Conservation (phyloP, 2,888 invertebrate species). For the Sphecodes monilicornis region DNA sequence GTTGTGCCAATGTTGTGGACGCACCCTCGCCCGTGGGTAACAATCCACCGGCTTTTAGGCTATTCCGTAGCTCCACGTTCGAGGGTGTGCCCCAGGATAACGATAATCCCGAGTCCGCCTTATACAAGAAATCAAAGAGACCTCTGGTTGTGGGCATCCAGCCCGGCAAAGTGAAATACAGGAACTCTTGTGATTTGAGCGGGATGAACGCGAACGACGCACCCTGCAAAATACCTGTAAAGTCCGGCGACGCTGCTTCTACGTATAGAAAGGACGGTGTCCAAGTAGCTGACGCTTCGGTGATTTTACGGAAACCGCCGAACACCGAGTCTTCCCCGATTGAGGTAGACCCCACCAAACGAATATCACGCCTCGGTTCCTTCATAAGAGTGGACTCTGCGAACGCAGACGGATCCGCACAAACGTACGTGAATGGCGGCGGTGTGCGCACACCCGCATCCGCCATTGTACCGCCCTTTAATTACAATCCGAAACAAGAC, state of each 20-base stretch:
- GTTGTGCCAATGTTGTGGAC: constrained; percentile 57
- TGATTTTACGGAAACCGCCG: constrained; percentile 73
- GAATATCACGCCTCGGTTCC: constrained; percentile 85
- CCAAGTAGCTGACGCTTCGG: constrained; percentile 64
- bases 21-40: constrained; percentile 41
- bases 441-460: constrained; percentile 76
- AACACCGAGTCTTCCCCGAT: constrained; percentile 54
- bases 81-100: constrained; percentile 84
- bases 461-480: constrained; percentile 85
- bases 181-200: constrained; percentile 80
- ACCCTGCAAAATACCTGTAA: constrained; percentile 77
- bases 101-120: constrained; percentile 29
- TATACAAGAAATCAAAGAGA: constrained; percentile 58
- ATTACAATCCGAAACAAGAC: constrained; percentile 83
- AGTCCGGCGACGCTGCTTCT: constrained; percentile 63
- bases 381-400: constrained; percentile 84
- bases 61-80: constrained; percentile 89
- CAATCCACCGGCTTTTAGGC: constrained; percentile 69
- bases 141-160: constrained; percentile 52
- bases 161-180: constrained; percentile 68
- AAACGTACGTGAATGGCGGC: constrained; percentile 43
- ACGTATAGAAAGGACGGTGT: constrained; percentile 45
- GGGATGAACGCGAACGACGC: constrained; percentile 74
- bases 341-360: constrained; percentile 82
- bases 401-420: constrained; percentile 62